Conservation (phyloP, 2,888 invertebrate genomes). For the Pseudolycoriella hygida region DNA sequence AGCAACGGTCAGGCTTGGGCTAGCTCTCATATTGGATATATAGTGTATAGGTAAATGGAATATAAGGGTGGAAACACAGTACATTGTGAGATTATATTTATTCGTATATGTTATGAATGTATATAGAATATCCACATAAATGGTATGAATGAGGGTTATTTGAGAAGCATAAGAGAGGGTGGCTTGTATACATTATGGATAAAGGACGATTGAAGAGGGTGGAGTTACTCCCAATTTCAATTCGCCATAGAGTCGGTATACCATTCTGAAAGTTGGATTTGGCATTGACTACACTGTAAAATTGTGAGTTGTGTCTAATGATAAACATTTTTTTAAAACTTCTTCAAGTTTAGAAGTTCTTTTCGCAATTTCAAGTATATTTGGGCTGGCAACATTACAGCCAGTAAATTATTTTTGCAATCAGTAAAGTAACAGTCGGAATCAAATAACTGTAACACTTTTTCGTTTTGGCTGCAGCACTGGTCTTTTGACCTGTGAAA, state of each 20-base stretch:
- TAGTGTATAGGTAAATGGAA: not conserved
- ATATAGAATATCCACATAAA: not conserved
- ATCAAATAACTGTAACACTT: too few species aligned
- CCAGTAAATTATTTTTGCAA: too few species aligned
- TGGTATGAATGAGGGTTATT: not conserved
- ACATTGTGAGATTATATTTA: not conserved
- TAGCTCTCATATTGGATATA: not conserved
- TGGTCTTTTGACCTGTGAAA: too few species aligned
- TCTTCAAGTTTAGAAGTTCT: too few species aligned
- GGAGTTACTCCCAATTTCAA: slow-evolving; percentile 3
- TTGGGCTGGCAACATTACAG: too few species aligned
- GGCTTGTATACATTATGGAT: not conserved
- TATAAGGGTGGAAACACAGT: not conserved
- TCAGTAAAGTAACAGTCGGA: too few species aligned
- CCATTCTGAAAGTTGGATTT: not conserved
- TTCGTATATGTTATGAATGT: not conserved
- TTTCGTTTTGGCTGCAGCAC: too few species aligned
- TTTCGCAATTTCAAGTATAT: too few species aligned
- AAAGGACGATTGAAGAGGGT: not conserved
- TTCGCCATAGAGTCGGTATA: not conserved
- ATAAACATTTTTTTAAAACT: too few species aligned
- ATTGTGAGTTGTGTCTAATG: not conserved
- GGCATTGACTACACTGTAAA: slow-evolving; percentile 1
- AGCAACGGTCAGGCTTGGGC: slow-evolving; percentile 12
- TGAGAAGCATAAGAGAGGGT: slow-evolving; percentile 1